A percentile compares a stretch with the other conserved stretches of the same genome.
Evolutionary conservation across 2,113 vertebrate species (phyloP).

Genomic region (Barnardius zonarius): DNA sequence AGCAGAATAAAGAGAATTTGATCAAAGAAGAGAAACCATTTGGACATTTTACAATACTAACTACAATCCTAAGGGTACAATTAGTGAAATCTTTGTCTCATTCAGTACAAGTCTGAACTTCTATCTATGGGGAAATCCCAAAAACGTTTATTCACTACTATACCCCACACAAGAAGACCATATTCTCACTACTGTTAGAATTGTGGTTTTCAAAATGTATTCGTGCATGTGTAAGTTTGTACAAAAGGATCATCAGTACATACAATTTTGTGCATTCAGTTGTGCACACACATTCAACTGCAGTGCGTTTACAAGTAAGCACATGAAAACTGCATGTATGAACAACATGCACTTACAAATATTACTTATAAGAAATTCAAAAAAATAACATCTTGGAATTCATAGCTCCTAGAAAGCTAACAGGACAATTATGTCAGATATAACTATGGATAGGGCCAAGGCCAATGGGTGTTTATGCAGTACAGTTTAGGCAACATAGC

Average conservation of each 20-base stretch:
- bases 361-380: not conserved
- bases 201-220: not conserved
- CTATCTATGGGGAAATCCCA: not conserved
- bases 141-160: not conserved
- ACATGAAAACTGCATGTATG: not conserved
- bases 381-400: not conserved
- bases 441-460: not conserved
- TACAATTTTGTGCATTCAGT: not conserved
- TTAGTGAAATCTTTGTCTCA: not conserved
- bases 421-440: not conserved
- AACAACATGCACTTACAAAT: not conserved
- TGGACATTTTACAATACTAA: not conserved
- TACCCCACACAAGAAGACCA: not conserved
- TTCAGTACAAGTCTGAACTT: not conserved
- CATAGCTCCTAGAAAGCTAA: not conserved
- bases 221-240: not conserved
- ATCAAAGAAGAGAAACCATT: not conserved
- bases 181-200: not conserved
- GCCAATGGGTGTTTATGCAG: not conserved
- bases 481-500: not conserved
- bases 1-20: constrained; percentile 1
- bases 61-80: not conserved
- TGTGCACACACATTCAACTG: not conserved
- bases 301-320: not conserved
- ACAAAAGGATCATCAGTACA: not conserved